Evolutionary conservation across 1,140 invertebrate species (phyloP).

Genomic region (Heliconius nattereri): DNA sequence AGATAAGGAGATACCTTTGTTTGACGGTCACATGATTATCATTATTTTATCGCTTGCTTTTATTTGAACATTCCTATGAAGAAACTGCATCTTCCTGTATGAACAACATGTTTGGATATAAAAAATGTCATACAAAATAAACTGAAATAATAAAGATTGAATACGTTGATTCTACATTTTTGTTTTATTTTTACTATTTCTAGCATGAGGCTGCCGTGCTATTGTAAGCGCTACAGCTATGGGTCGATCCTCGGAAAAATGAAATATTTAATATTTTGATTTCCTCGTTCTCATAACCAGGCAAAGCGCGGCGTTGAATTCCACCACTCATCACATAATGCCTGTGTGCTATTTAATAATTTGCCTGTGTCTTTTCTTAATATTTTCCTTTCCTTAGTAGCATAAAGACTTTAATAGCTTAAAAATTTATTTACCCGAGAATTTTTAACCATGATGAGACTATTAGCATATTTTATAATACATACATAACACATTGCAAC

Average conservation of each 20-base stretch:
- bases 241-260: no score
- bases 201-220: no score
- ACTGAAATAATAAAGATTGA: background rate
- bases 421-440: background rate
- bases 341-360: no score
- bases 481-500: background rate
- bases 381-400: no score
- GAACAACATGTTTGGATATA: background rate
- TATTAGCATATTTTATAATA: background rate
- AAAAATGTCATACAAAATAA: background rate
- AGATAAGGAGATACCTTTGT: constrained; percentile 21
- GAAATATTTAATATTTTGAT: no score
- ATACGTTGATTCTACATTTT: background rate
- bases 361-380: no score
- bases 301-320: no score
- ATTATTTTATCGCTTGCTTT: constrained; percentile 16
- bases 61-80: constrained; percentile 30
- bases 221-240: no score
- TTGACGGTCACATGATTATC: constrained; percentile 23
- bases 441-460: background rate
- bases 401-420: background rate
- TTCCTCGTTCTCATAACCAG: no score
- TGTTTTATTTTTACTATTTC: background rate
- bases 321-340: no score
- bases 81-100: constrained; percentile 25